phyloP scores from a whole-genome alignment of 2,888 invertebrate species.

The Scaptomyza cyrtandrae region DNA sequence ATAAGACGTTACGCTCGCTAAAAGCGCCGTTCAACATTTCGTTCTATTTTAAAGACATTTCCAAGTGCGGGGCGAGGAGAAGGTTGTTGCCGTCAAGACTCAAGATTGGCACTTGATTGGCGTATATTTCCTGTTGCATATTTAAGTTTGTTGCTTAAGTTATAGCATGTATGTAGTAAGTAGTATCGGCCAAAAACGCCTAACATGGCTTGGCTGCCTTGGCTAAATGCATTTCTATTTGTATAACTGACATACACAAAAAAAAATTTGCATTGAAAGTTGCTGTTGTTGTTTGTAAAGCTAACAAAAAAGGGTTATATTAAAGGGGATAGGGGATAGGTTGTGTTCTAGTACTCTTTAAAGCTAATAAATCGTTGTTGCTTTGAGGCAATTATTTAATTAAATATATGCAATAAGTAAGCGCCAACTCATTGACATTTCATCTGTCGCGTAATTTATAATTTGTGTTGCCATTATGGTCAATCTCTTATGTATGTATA shows the following conservation, averaged over 20 bases:
- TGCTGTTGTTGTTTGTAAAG: not conserved
- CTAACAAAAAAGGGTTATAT: too few species aligned
- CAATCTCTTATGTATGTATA: not conserved
- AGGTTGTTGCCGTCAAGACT: slow-evolving; percentile 68
- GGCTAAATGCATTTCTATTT: slow-evolving; percentile 76
- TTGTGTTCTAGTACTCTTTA: slow-evolving; percentile 4
- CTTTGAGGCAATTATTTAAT: slow-evolving; percentile 58
- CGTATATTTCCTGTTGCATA: slow-evolving; percentile 83
- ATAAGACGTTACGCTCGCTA: slow-evolving; percentile 72
- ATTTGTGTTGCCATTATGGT: slow-evolving; percentile 76
- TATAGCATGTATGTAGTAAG: slow-evolving; percentile 28
- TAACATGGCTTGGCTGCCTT: not conserved
- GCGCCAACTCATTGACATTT: slow-evolving; percentile 74
- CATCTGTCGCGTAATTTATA: slow-evolving; percentile 80
- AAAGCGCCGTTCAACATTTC: slow-evolving; percentile 68
- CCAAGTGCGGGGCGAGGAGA: slow-evolving; percentile 30
- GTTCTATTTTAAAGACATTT: slow-evolving; percentile 78
- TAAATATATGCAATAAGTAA: slow-evolving; percentile 79
- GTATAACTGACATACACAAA: slow-evolving; percentile 59
- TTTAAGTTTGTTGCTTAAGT: slow-evolving; percentile 73
- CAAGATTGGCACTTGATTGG: slow-evolving; percentile 83
- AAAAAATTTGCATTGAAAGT: slow-evolving; percentile 47
- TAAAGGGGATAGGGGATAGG: not conserved
- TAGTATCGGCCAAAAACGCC: slow-evolving; percentile 37
- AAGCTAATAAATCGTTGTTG: slow-evolving; percentile 12